These are phyloP conservation scores for Latheticus oryzae DNA, from an alignment of 2,888 invertebrate genomes.

Conservation along the genomic window DNA sequence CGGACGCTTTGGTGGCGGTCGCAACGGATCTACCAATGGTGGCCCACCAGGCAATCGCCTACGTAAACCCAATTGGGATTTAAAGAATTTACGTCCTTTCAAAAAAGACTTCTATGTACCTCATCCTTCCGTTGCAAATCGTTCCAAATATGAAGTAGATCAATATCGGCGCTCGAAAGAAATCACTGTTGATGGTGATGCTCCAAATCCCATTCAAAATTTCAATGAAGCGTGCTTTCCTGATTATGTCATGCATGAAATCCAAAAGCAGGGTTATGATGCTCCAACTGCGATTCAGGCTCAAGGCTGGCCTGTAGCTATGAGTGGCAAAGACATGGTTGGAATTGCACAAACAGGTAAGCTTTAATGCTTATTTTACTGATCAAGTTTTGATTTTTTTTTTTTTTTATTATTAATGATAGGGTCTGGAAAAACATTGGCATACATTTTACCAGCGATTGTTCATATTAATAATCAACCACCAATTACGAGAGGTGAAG, in stretches of 20 bases:
- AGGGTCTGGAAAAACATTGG: conserved; percentile 82
- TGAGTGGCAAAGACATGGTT: conserved; percentile 86
- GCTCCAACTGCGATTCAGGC: conserved; percentile 89
- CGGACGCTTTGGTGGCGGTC: conserved; percentile 52
- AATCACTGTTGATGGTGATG: conserved; percentile 85
- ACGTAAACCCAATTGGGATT: conserved; percentile 78
- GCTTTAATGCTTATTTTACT: background rate
- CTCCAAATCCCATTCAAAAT: conserved; percentile 81
- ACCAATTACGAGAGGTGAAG: conserved; percentile 82
- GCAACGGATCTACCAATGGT: conserved; percentile 59
- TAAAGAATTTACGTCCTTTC: conserved; percentile 78
- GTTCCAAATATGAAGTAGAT: conserved; percentile 76
- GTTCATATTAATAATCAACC: conserved; percentile 89
- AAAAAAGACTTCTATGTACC: conserved; percentile 89
- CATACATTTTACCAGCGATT: conserved; percentile 85
- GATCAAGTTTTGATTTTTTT: too few species aligned
- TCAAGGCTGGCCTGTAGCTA: conserved; percentile 89
- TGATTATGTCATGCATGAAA: conserved; percentile 78
- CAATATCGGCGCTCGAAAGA: conserved; percentile 82
- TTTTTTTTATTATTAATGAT: too few species aligned
- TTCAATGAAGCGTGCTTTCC: conserved; percentile 87
- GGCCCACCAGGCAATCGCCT: conserved; percentile 63
- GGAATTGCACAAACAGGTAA: conserved; percentile 86
- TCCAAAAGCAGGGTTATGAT: conserved; percentile 80
- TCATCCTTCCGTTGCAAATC: conserved; percentile 74